Conservation (phyloP, 2,113 vertebrate species). For the Rhinoderma darwinii region DNA sequence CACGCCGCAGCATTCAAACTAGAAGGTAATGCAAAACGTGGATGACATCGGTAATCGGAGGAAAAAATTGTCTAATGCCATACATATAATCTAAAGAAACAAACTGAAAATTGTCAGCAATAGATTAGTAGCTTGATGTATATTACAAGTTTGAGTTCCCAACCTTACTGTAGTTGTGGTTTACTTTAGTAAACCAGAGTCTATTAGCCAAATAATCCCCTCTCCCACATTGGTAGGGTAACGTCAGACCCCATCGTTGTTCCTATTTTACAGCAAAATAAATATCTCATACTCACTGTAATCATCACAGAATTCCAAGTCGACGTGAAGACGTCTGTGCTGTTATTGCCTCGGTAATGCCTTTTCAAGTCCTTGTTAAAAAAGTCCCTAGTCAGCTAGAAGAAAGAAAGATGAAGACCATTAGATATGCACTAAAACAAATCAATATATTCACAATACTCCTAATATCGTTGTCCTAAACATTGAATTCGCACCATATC, state of each 20-base stretch:
- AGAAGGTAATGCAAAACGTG: slow-evolving; percentile 52
- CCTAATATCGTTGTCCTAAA: not conserved
- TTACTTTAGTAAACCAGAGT: not conserved
- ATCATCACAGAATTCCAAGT: slow-evolving; percentile 95
- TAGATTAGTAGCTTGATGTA: not conserved
- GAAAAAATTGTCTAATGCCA: not conserved
- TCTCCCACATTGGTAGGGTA: not conserved
- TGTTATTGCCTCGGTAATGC: slow-evolving; percentile 86
- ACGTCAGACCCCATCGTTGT: not conserved
- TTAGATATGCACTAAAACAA: not conserved
- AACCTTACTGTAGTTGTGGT: too few relatives aligned
- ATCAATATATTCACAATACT: not conserved
- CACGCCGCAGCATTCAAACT: slow-evolving; percentile 95
- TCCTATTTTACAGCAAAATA: not conserved
- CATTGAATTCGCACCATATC: too few relatives aligned
- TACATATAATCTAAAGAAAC: not conserved
- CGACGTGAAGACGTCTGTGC: slow-evolving; percentile 83
- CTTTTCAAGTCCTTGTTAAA: slow-evolving; percentile 89
- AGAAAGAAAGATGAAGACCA: slow-evolving; percentile 11
- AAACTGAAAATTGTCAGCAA: too few relatives aligned
- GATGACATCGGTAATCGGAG: not conserved
- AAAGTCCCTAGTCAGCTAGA: slow-evolving; percentile 87
- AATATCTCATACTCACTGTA: slow-evolving; percentile 77
- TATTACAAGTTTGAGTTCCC: too few relatives aligned
- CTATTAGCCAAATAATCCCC: not conserved